phyloP scores from a whole-genome alignment of 2,888 invertebrate species.

The Ecliptopera silaceata region DNA sequence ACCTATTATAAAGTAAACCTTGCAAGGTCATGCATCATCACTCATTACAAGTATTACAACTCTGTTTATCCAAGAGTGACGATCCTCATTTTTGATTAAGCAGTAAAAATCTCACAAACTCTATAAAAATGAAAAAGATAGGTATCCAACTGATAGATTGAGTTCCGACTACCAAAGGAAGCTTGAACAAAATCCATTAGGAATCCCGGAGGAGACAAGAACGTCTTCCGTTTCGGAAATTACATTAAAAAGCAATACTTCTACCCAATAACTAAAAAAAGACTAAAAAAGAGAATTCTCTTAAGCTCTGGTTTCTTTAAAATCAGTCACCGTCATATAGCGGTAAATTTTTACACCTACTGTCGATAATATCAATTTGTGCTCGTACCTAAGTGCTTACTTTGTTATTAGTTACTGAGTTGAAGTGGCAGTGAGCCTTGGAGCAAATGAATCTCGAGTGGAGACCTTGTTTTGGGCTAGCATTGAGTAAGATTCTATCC shows the following conservation, averaged over 20 bases:
- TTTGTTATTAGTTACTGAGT: no score
- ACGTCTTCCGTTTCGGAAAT: conserved; percentile 76
- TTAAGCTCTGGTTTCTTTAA: not conserved
- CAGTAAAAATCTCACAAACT: conserved; percentile 35
- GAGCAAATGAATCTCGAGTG: no score
- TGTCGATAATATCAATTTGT: no score
- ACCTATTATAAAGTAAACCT: no score
- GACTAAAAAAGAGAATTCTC: conserved; percentile 51
- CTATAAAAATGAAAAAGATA: conserved; percentile 32
- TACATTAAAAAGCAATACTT: conserved; percentile 79
- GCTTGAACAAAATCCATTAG: conserved; percentile 76
- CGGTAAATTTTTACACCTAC: not conserved
- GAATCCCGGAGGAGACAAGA: conserved; percentile 61
- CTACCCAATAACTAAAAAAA: conserved; percentile 62
- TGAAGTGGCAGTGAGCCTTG: no score
- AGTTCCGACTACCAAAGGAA: conserved; percentile 49
- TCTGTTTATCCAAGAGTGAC: no score
- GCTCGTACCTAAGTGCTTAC: no score
- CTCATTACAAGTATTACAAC: not conserved
- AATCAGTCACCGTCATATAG: not conserved
- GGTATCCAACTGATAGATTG: conserved; percentile 58
- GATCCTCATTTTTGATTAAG: no score
- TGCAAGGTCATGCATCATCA: no score
- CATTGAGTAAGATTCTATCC: no score
- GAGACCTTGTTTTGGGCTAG: no score